A percentile compares a stretch with the other conserved stretches of the same genome.
Evolutionary conservation across 2,888 invertebrate species (phyloP).

Genomic region (Crossocerus cetratus): DNA sequence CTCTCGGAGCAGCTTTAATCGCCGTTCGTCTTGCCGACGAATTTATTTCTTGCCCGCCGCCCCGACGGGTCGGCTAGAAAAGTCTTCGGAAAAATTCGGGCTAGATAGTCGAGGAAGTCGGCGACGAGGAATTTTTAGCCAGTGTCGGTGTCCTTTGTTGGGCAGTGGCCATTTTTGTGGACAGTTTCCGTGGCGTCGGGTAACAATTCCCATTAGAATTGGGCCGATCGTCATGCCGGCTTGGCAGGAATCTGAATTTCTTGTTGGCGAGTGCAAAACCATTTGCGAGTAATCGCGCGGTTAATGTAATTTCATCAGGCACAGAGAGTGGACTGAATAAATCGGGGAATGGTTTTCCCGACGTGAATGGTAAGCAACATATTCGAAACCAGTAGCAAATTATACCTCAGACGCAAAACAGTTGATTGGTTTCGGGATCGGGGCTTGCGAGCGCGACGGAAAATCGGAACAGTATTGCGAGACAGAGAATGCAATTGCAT

Average conservation of each 20-base stretch:
- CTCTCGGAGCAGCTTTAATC: neutral
- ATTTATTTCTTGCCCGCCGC: neutral
- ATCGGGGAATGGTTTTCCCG: neutral
- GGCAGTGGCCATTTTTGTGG: too few species aligned
- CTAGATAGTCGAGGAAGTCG: too few species aligned
- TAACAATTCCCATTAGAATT: too few species aligned
- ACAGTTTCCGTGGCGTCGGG: too few species aligned
- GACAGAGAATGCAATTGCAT: neutral
- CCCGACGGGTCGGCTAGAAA: too few species aligned
- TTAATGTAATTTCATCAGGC: neutral
- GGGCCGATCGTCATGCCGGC: too few species aligned
- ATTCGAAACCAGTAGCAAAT: constrained; percentile 44
- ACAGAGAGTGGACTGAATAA: neutral
- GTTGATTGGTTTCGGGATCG: constrained; percentile 60
- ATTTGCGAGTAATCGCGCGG: neutral
- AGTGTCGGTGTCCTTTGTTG: too few species aligned
- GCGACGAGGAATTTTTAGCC: too few species aligned
- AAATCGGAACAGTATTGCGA: neutral
- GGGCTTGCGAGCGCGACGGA: constrained; percentile 24
- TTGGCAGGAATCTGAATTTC: too few species aligned
- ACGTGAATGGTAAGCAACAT: constrained; percentile 10
- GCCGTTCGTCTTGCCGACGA: neutral
- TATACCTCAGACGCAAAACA: constrained; percentile 62
- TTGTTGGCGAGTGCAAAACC: too few species aligned
- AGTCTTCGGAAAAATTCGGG: too few species aligned